A percentile compares a stretch with the other conserved stretches of the same genome.
These are phyloP conservation scores for Carettochelys insculpta DNA, from an alignment of 2,113 vertebrate genomes.

Conservation along the genomic window DNA sequence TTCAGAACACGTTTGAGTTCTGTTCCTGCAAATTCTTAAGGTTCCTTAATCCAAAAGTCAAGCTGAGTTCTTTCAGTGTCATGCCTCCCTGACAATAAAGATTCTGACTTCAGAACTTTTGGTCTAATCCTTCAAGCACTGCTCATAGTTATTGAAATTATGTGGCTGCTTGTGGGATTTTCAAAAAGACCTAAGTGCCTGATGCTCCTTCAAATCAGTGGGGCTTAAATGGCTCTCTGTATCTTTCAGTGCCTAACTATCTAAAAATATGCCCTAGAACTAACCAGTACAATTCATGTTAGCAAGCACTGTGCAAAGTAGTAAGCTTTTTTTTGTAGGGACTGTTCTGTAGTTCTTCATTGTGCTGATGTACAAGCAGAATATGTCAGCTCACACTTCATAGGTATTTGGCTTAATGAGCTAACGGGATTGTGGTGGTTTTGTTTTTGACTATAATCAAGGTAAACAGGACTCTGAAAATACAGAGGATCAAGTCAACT, in stretches of 20 bases:
- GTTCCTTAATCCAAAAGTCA: not conserved
- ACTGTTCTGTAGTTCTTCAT: not conserved
- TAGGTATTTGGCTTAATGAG: not conserved
- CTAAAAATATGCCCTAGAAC: not conserved
- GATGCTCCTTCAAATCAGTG: not conserved
- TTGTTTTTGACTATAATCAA: not conserved
- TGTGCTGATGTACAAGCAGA: fast-evolving
- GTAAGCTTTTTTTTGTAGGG: not conserved
- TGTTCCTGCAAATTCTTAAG: not conserved
- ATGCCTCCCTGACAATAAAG: not conserved
- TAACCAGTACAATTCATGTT: not conserved
- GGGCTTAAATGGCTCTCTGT: not conserved
- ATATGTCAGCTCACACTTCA: not conserved
- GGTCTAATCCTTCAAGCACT: not conserved
- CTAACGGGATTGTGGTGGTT: fast-evolving
- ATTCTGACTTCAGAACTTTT: not conserved
- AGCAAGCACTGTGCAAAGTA: not conserved
- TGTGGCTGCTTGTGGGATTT: not conserved
- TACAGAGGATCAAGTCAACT: not conserved
- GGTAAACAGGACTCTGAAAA: not conserved
- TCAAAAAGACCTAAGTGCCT: not conserved
- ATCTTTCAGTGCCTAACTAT: not conserved
- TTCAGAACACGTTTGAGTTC: not conserved
- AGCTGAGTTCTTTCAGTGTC: not conserved
- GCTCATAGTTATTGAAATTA: not conserved